A percentile compares a stretch with the other conserved stretches of the same genome.
These are phyloP conservation scores for Mellilla xanthometata DNA, from an alignment of 2,888 invertebrate species.

Conservation along the genomic window DNA sequence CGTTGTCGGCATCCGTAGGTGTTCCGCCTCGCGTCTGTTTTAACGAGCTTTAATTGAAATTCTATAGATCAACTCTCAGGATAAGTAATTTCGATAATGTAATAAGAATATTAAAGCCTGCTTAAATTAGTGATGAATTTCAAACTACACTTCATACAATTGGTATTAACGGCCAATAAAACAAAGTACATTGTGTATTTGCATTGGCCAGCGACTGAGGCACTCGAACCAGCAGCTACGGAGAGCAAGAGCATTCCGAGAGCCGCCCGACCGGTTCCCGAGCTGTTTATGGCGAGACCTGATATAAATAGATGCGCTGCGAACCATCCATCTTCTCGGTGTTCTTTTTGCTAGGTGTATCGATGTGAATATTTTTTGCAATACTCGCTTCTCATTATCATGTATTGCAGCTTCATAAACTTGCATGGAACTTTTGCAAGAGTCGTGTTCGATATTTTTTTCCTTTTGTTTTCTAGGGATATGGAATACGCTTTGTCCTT, in stretches of 20 bases:
- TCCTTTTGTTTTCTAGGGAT: slow-evolving; percentile 6
- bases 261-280: slow-evolving; percentile 73
- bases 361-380: slow-evolving; percentile 31
- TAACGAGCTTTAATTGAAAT: slow-evolving; percentile 40
- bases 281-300: slow-evolving; percentile 75
- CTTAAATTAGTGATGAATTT: too few relatives aligned
- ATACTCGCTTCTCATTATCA: slow-evolving; percentile 15
- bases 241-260: slow-evolving; percentile 71
- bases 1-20: slow-evolving; percentile 35
- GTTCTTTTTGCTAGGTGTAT: slow-evolving; percentile 51
- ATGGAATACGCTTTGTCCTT: slow-evolving; percentile 15
- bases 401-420: slow-evolving; percentile 12
- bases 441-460: slow-evolving; percentile 7
- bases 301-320: slow-evolving; percentile 77
- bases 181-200: slow-evolving; percentile 64
- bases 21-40: slow-evolving; percentile 35
- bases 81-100: too few relatives aligned
- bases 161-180: slow-evolving; percentile 47
- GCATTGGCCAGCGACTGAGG: slow-evolving; percentile 53
- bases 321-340: slow-evolving; percentile 70
- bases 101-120: too few relatives aligned
- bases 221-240: slow-evolving; percentile 50
- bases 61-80: slow-evolving; percentile 10
- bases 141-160: too few relatives aligned
- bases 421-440: slow-evolving; percentile 28